These are phyloP conservation scores for Oxygymnocypris stewartii DNA, from an alignment of 2,113 vertebrate species.

Conservation along the genomic window DNA sequence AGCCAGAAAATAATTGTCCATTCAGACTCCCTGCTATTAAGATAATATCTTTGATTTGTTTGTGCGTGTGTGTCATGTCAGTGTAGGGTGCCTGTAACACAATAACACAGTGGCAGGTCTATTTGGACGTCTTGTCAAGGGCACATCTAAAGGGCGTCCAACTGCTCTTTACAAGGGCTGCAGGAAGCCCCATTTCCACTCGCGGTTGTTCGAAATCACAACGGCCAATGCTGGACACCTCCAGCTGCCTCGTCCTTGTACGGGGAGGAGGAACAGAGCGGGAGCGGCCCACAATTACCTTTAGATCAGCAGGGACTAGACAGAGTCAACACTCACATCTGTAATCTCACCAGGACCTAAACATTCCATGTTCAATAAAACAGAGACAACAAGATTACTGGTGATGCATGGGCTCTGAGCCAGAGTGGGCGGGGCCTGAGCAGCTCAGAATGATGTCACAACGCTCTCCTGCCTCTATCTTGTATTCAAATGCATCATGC, in stretches of 20 bases:
- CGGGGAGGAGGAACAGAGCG: conserved; percentile 49
- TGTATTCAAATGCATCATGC: neutral
- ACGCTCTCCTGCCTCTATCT: neutral
- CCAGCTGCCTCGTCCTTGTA: conserved; percentile 68
- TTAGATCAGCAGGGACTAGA: conserved; percentile 61
- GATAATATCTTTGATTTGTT: conserved; percentile 61
- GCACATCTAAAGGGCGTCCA: conserved; percentile 64
- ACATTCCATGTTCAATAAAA: neutral
- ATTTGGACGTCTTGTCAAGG: conserved; percentile 70
- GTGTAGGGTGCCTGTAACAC: conserved; percentile 61
- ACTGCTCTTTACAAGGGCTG: conserved; percentile 65
- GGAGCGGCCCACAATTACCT: conserved; percentile 62
- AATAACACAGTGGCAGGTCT: conserved; percentile 72
- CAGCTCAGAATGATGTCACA: neutral
- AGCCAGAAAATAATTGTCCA: conserved; percentile 41
- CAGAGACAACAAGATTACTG: conserved; percentile 33
- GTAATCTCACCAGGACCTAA: conserved; percentile 40
- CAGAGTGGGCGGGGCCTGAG: neutral
- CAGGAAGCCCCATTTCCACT: conserved; percentile 65
- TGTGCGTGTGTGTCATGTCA: conserved; percentile 52
- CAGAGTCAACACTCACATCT: conserved; percentile 22
- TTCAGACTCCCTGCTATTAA: conserved; percentile 57
- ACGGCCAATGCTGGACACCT: conserved; percentile 63
- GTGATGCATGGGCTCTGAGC: conserved; percentile 2
- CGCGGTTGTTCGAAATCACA: conserved; percentile 63